Evolutionary conservation across 92 coral and sea anemone species (phyloP).

Genomic region (Epizoanthus stellaris): DNA sequence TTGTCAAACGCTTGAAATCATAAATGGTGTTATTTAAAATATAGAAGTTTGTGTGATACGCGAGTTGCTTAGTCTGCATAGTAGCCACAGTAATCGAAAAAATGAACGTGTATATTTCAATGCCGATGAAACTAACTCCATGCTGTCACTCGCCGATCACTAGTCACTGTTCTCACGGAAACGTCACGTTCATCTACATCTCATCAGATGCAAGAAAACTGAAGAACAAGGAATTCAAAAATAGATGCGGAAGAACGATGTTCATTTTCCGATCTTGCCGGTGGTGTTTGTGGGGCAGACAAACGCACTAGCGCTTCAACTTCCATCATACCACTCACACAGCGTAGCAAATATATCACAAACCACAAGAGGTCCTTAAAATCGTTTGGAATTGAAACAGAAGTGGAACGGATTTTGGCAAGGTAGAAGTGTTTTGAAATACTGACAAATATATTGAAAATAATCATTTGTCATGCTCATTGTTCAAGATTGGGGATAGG

Average conservation of each 20-base stretch:
- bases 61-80: no score
- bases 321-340: not conserved
- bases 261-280: conserved; percentile 35
- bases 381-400: conserved; percentile 39
- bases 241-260: not conserved
- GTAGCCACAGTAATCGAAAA: no score
- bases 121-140: no score
- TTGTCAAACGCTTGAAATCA: no score
- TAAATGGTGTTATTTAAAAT: no score
- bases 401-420: conserved; percentile 50
- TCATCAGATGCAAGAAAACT: no score
- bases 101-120: no score
- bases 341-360: no score
- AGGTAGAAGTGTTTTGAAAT: conserved; percentile 40
- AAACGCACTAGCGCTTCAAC: conserved; percentile 9
- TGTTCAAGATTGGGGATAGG: conserved; percentile 40
- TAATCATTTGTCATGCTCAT: conserved; percentile 46
- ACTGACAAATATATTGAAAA: conserved; percentile 37
- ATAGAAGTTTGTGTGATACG: no score
- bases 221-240: no score
- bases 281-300: not conserved
- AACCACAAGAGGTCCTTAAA: no score
- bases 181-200: not conserved
- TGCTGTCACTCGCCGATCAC: not conserved
- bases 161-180: conserved; percentile 19